Conservation (phyloP, 2,888 invertebrate species). For the Drosophila austrosaltans region DNA sequence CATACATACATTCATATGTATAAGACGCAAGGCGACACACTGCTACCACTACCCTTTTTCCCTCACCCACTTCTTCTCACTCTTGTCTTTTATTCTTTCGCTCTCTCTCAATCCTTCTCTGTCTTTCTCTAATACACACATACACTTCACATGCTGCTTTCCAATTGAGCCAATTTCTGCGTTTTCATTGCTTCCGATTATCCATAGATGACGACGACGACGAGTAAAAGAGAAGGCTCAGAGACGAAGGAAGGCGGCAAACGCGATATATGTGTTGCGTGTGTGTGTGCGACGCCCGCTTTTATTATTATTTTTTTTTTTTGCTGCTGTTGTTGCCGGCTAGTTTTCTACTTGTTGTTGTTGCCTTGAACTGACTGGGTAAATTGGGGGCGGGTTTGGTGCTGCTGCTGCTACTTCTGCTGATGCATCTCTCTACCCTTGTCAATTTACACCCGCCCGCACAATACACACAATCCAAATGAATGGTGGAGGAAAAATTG, state of each 20-base stretch:
- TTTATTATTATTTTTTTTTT: slow-evolving; percentile 18
- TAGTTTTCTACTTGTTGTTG: slow-evolving; percentile 53
- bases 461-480: slow-evolving; percentile 21
- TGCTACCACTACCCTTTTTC: background rate
- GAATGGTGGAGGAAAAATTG: slow-evolving; percentile 42
- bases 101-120: background rate
- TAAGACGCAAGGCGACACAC: slow-evolving; percentile 37
- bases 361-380: slow-evolving; percentile 47
- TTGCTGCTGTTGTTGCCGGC: slow-evolving; percentile 55
- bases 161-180: slow-evolving; percentile 74
- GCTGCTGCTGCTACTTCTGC: slow-evolving; percentile 9
- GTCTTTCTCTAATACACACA: slow-evolving; percentile 21
- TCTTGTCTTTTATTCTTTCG: slow-evolving; percentile 11
- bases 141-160: slow-evolving; percentile 51
- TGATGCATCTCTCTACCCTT: slow-evolving; percentile 39
- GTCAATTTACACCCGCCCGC: slow-evolving; percentile 29
- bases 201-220: slow-evolving; percentile 34
- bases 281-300: slow-evolving; percentile 21
- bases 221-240: slow-evolving; percentile 12
- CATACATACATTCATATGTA: slow-evolving; percentile 26
- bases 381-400: slow-evolving; percentile 35
- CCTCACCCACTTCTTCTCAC: background rate
- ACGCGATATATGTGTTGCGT: background rate
- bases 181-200: slow-evolving; percentile 73
- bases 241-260: background rate